phyloP scores from a whole-genome alignment of 2,888 invertebrate species.

The Linnaemya vulpina region DNA sequence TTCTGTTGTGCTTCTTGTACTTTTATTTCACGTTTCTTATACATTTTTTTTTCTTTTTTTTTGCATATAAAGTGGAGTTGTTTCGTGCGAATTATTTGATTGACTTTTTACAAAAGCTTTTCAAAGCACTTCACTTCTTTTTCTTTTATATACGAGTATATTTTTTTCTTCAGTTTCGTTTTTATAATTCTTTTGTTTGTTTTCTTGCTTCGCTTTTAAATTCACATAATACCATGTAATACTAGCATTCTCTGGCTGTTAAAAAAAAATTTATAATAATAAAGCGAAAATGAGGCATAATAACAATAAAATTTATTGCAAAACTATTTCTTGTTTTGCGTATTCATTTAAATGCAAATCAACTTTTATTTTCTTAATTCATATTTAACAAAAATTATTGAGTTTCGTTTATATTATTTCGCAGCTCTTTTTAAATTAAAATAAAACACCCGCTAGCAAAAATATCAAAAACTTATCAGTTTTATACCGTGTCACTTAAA shows the following conservation, averaged over 20 bases:
- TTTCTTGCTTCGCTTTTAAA: conserved; percentile 41
- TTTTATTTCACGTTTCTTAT: conserved; percentile 6
- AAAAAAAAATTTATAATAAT: conserved; percentile 4
- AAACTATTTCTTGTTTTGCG: conserved; percentile 43
- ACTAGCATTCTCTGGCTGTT: conserved; percentile 34
- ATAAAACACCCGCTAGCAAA: conserved; percentile 27
- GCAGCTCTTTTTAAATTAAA: conserved; percentile 7
- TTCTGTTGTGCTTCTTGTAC: background rate
- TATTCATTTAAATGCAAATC: conserved; percentile 47
- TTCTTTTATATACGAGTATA: too few species aligned
- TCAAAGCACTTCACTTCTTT: conserved; percentile 39
- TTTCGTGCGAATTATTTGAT: conserved; percentile 70
- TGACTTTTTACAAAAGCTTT: conserved; percentile 67
- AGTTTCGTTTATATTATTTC: conserved; percentile 2
- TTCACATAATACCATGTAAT: conserved; percentile 66
- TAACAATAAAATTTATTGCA: conserved; percentile 52
- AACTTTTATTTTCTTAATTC: conserved; percentile 4
- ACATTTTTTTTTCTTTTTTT: background rate
- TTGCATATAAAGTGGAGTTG: conserved; percentile 35
- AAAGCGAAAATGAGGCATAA: conserved; percentile 42
- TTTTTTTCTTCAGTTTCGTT: conserved; percentile 11
- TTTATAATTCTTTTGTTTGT: conserved; percentile 51
- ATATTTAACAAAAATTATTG: background rate
- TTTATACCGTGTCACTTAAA: background rate
- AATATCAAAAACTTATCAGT: background rate